A percentile compares a stretch with the other conserved stretches of the same genome.
These are phyloP conservation scores for Theonella swinhoei DNA, from an alignment of 37 sponge, comb jelly and placozoan genomes.

Conservation along the genomic window DNA sequence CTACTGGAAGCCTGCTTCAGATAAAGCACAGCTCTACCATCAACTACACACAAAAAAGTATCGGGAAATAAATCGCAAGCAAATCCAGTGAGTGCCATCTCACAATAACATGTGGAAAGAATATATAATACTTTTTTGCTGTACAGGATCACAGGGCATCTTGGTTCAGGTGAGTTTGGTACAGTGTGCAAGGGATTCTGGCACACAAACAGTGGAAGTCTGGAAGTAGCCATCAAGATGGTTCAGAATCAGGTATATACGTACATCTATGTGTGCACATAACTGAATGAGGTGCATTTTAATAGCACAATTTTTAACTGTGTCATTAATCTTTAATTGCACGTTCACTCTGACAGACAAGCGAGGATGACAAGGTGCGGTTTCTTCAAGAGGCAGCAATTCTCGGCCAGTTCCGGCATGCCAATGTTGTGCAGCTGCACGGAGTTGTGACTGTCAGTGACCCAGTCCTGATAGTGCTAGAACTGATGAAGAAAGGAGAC, in stretches of 20 bases:
- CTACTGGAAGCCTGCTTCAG: constrained; percentile 53
- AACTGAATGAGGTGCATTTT: neutral
- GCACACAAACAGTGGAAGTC: neutral
- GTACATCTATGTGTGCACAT: no score
- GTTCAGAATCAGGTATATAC: neutral
- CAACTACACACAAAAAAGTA: constrained; percentile 28
- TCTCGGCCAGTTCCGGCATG: neutral
- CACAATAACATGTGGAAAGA: neutral
- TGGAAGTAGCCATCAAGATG: neutral
- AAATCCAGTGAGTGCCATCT: constrained; percentile 27
- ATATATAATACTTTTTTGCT: no score
- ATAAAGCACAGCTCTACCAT: constrained; percentile 8
- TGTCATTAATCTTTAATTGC: neutral
- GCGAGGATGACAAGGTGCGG: neutral
- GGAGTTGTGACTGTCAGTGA: neutral
- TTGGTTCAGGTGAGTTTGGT: neutral
- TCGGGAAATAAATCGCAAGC: constrained; percentile 37
- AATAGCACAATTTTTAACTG: neutral
- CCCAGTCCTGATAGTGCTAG: constrained; percentile 62
- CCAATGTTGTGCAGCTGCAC: neutral
- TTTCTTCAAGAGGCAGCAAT: neutral
- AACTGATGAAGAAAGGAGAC: constrained; percentile 70
- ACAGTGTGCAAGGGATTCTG: neutral
- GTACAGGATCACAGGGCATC: neutral
- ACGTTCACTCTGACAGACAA: neutral